phyloP scores from a whole-genome alignment of 1,140 invertebrate genomes.

The Sipha flava region DNA sequence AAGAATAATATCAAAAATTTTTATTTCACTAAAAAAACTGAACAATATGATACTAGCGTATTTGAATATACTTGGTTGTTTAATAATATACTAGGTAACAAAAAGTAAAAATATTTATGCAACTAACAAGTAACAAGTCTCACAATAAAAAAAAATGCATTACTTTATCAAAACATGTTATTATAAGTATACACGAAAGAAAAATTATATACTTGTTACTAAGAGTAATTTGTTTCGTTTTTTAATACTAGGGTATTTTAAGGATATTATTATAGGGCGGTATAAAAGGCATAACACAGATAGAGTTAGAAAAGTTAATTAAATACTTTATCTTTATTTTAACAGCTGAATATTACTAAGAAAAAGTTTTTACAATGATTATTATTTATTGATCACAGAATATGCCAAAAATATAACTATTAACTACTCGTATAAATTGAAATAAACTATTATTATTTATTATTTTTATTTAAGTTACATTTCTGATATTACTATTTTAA shows the following conservation, averaged over 20 bases:
- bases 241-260: neutral
- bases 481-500: too few relatives aligned
- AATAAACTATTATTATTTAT: too few relatives aligned
- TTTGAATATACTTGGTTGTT: neutral
- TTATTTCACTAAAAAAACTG: neutral
- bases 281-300: neutral
- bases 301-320: neutral
- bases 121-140: neutral
- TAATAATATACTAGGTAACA: neutral
- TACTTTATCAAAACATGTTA: neutral
- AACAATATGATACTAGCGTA: too few relatives aligned
- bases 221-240: neutral
- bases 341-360: neutral
- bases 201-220: conserved; percentile 6
- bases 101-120: neutral
- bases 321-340: neutral
- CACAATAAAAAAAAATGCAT: neutral
- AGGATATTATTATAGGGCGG: neutral
- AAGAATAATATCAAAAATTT: too few relatives aligned
- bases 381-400: too few relatives aligned
- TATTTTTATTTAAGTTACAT: too few relatives aligned
- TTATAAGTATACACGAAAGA: neutral
- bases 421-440: too few relatives aligned
- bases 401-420: too few relatives aligned
- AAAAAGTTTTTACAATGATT: neutral